Conservation (phyloP, 1,140 invertebrate genomes). For the Bombus waltoni region DNA sequence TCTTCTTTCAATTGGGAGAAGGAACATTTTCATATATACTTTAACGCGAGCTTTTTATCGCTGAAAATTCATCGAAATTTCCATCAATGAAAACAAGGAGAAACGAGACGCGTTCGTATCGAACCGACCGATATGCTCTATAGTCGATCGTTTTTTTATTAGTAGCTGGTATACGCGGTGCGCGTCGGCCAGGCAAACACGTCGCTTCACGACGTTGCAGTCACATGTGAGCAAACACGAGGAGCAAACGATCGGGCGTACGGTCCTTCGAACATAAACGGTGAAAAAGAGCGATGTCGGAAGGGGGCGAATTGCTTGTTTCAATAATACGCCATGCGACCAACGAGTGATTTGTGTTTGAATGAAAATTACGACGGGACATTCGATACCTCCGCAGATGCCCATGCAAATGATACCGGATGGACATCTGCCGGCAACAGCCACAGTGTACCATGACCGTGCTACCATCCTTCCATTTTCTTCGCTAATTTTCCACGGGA, state of each 20-base stretch:
- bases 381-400: constrained; percentile 56
- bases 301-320: constrained; percentile 44
- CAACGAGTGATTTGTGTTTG: constrained; percentile 58
- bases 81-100: too few species aligned
- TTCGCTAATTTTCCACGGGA: background rate
- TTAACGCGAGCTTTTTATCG: too few species aligned
- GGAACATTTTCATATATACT: too few species aligned
- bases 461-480: background rate
- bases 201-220: constrained; percentile 16
- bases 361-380: constrained; percentile 59
- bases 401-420: constrained; percentile 50
- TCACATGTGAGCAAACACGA: constrained; percentile 65
- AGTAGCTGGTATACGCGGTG: background rate
- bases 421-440: constrained; percentile 46
- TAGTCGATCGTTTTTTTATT: constrained; percentile 27
- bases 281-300: background rate
- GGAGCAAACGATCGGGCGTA: constrained; percentile 54
- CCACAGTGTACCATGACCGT: background rate
- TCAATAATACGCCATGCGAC: constrained; percentile 60
- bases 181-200: constrained; percentile 3
- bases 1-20: too few species aligned
- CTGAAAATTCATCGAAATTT: too few species aligned
- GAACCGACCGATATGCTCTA: constrained; percentile 3
- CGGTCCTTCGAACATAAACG: constrained; percentile 24
- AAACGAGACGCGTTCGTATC: background rate